Conservation (phyloP, 2,113 vertebrate genomes). For the Chloebia gouldiae region DNA sequence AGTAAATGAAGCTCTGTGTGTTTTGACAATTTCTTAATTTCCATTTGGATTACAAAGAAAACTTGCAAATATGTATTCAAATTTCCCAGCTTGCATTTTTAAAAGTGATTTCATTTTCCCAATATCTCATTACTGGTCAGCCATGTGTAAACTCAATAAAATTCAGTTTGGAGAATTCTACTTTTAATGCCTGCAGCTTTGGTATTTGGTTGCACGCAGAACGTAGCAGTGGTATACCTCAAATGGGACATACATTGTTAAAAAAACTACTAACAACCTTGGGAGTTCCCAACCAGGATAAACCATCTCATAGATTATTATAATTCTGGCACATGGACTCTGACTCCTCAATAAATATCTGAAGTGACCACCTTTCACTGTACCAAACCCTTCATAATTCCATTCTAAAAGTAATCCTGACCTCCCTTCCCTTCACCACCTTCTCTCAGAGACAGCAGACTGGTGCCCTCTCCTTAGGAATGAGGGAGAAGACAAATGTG, state of each 20-base stretch:
- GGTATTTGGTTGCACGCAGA: not conserved
- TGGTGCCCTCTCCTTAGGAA: accelerated
- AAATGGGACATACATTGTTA: not conserved
- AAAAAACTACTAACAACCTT: not conserved
- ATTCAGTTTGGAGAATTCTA: not conserved
- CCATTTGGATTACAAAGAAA: not conserved
- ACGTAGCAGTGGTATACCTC: not conserved
- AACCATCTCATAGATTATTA: not conserved
- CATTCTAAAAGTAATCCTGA: not conserved
- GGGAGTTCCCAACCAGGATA: not conserved
- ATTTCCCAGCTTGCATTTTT: not conserved
- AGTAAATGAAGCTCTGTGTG: not conserved
- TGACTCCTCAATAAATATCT: not conserved
- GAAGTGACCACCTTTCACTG: not conserved
- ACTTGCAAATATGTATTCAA: not conserved
- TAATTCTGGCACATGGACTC: not conserved
- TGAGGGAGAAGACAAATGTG: not conserved
- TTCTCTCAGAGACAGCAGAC: not conserved
- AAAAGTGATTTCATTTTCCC: not conserved
- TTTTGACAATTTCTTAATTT: constrained; percentile 3
- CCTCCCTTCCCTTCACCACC: not conserved
- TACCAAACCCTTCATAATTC: not conserved
- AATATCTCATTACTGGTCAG: not conserved
- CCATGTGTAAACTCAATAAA: not conserved
- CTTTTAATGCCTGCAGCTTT: not conserved